Evolutionary conservation across 2,797 vertebrate species (phyloP), one percentile per base, ranked within the genome.

Genomic region (Urosaurus nigricauda): DNA sequence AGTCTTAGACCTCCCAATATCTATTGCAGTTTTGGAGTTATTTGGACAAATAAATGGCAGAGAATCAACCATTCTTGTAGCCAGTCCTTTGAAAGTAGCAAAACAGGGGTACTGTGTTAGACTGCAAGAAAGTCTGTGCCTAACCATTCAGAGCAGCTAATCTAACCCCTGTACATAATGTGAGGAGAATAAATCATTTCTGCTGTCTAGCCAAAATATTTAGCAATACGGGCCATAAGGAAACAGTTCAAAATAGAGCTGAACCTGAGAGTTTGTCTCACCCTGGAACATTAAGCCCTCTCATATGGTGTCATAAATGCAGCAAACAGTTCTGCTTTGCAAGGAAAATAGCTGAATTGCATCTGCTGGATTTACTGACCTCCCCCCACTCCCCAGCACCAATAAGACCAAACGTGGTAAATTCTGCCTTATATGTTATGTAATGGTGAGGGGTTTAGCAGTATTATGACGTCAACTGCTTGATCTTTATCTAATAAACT

Each of bases 401-500:
- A 92, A 87, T 90, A 65, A 56, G 89, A 95, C 71, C 83, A 87
- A 83, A 82, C 84, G 1, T 0, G 87, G 56, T 91, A 88, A 88
- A 89, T 91, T 93, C 84, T 82, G 87, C 87, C 87, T 78, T 85
- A 40, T 0, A 0, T 89, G 79, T 95, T 95, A 92, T 91, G n/a
- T 93, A 96, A 95, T 83, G 83, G 63, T 37, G 0, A 79, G 90
- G 94, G 85, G 87, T 93, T 95, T 91, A 91, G 87, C 82, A 93
- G 93, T 93, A 91, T 93, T 95, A 93, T 92, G 91, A 95, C 0
- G 56, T 86, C 92, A 91, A 94, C 91, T 89, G 56, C 90, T 71
- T 85, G 80, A 80, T 90, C 79, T 43, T 90, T 94, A 21, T 95
- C 83, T 88, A 79, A 91, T 95, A 95, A 88, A 95, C 92, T 83